These are phyloP conservation scores for Propithecus deckenii DNA, from an alignment of 2,797 vertebrate genomes.

Conservation along the genomic window DNA sequence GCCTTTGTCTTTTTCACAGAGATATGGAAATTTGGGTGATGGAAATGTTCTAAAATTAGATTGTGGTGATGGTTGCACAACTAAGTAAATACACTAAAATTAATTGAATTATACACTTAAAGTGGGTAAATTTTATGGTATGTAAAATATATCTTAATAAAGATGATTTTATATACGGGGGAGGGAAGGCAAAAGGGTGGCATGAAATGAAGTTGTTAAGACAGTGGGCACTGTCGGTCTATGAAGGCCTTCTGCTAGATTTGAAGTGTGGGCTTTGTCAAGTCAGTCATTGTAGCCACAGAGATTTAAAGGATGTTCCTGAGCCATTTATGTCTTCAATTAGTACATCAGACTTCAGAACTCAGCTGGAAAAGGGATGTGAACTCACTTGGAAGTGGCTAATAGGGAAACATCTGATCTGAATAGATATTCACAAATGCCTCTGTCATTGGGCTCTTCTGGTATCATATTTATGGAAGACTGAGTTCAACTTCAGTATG, in stretches of 20 bases:
- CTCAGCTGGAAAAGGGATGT: background rate
- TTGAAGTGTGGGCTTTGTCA: background rate
- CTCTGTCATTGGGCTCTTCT: background rate
- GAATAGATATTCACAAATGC: background rate
- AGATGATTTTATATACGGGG: background rate
- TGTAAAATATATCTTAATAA: background rate
- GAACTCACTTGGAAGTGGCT: background rate
- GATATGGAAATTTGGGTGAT: background rate
- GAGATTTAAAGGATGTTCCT: background rate
- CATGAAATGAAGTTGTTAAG: background rate
- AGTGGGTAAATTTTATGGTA: background rate
- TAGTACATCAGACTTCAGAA: background rate
- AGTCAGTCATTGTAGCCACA: background rate
- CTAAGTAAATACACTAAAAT: background rate
- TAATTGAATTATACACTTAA: background rate
- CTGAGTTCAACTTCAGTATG: background rate
- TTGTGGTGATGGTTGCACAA: background rate
- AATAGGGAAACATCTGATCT: background rate
- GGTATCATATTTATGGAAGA: background rate
- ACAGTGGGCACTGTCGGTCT: background rate
- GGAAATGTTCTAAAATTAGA: background rate
- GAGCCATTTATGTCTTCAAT: background rate
- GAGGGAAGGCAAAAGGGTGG: background rate
- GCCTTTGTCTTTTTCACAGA: background rate
- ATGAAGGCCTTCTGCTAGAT: background rate